Conservation (phyloP, 2,797 vertebrate genomes). For the Melanotaenia pygmaea region DNA sequence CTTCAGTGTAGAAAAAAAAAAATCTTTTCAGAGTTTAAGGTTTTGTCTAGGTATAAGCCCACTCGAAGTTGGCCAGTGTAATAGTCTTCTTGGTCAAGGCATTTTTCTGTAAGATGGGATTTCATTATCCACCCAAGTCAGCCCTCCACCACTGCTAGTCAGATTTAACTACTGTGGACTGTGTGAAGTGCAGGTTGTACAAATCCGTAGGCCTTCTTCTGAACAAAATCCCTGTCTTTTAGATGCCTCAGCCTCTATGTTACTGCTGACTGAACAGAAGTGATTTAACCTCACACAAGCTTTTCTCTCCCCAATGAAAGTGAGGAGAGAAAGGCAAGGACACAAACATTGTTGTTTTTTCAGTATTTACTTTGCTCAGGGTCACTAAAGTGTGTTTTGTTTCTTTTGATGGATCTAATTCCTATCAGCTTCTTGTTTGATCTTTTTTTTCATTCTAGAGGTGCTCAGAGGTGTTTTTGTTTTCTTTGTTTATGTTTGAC, state of each 20-base stretch:
- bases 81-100: conserved; percentile 7
- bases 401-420: conserved; percentile 22
- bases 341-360: conserved; percentile 23
- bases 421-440: conserved; percentile 23
- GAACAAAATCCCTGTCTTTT: conserved; percentile 47
- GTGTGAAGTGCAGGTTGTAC: conserved; percentile 41
- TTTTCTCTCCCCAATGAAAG: conserved; percentile 35
- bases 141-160: conserved; percentile 6
- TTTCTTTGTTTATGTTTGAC: conserved; percentile 19
- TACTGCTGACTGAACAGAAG: conserved; percentile 31
- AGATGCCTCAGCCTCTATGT: conserved; percentile 34
- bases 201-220: conserved; percentile 41
- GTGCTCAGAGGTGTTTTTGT: conserved; percentile 23
- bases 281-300: conserved; percentile 39
- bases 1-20: conserved; percentile 5
- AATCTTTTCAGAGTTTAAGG: neutral
- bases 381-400: conserved; percentile 5
- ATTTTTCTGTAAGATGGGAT: conserved; percentile 15
- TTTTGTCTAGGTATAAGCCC: neutral
- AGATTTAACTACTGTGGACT: conserved; percentile 13
- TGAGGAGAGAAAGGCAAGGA: conserved; percentile 15
- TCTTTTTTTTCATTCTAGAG: conserved; percentile 6
- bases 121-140: conserved; percentile 19
- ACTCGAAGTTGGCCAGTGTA: conserved; percentile 11
- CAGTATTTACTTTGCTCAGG: conserved; percentile 25